Evolutionary conservation across 1,140 invertebrate genomes (phyloP).

Genomic region (Drosophila kanapiae): DNA sequence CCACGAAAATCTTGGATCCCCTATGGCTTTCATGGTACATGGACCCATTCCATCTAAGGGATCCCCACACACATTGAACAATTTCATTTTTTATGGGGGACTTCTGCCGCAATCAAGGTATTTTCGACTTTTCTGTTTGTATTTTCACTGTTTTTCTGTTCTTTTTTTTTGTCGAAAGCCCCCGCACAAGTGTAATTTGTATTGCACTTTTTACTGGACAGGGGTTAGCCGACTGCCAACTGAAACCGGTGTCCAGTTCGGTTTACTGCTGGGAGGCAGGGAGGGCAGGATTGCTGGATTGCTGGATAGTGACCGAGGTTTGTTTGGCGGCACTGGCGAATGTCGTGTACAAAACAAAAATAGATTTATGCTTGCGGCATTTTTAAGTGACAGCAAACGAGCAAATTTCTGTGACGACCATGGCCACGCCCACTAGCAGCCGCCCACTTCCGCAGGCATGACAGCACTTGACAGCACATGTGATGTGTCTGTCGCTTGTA

Average conservation of each 20-base stretch:
- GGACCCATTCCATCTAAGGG: constrained; percentile 1
- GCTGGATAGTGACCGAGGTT: constrained; percentile 25
- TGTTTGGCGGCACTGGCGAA: constrained; percentile 48
- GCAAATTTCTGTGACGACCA: constrained; percentile 67
- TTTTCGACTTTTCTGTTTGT: constrained; percentile 46
- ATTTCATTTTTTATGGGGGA: constrained; percentile 31
- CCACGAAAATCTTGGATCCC: background rate
- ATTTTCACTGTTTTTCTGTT: background rate
- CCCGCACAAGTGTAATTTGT: constrained; percentile 48
- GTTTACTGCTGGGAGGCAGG: constrained; percentile 10
- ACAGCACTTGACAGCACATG: constrained; percentile 69
- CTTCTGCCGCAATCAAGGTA: constrained; percentile 54
- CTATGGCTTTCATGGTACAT: background rate
- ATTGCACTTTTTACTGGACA: constrained; percentile 42
- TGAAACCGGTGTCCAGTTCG: constrained; percentile 27
- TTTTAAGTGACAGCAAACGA: constrained; percentile 82
- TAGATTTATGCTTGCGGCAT: constrained; percentile 82
- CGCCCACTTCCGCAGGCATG: constrained; percentile 25
- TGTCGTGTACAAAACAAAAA: constrained; percentile 72
- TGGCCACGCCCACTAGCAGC: constrained; percentile 18
- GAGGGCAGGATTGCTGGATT: constrained; percentile 10
- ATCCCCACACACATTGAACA: constrained; percentile 25
- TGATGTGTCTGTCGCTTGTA: constrained; percentile 77
- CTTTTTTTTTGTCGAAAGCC: constrained; percentile 14
- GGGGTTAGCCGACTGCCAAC: constrained; percentile 37